A percentile compares a stretch with the other conserved stretches of the same genome.
These are phyloP conservation scores for Hestina assimilis DNA, from an alignment of 1,140 invertebrate species.

Conservation along the genomic window DNA sequence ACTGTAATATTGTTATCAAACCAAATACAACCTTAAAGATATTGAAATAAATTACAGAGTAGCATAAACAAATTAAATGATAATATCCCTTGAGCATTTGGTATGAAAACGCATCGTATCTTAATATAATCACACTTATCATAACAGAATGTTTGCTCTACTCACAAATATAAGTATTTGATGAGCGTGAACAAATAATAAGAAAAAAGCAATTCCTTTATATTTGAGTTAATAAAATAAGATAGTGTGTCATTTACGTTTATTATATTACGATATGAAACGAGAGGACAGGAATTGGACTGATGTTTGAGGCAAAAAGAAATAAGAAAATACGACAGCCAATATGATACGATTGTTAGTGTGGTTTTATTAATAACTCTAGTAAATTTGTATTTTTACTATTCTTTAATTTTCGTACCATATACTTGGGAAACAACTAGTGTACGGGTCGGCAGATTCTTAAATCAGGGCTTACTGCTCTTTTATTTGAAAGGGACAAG, in stretches of 20 bases:
- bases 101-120: slow-evolving; percentile 11
- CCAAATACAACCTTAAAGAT: neutral
- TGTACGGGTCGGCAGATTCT: too few relatives aligned
- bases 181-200: slow-evolving; percentile 19
- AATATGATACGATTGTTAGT: too few relatives aligned
- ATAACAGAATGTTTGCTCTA: slow-evolving; percentile 22
- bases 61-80: neutral
- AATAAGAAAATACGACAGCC: neutral
- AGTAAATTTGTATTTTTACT: too few relatives aligned
- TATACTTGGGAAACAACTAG: too few relatives aligned
- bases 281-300: neutral
- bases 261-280: slow-evolving; percentile 12
- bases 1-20: slow-evolving; percentile 2
- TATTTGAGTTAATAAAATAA: slow-evolving; percentile 11
- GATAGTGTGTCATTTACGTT: slow-evolving; percentile 9
- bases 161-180: slow-evolving; percentile 11
- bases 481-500: too few relatives aligned
- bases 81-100: slow-evolving; percentile 9
- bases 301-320: neutral
- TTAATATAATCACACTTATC: slow-evolving; percentile 26
- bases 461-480: too few relatives aligned
- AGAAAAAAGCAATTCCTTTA: slow-evolving; percentile 8
- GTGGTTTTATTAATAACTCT: too few relatives aligned
- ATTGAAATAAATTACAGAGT: neutral
- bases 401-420: too few relatives aligned